Conservation (phyloP, 1,140 invertebrate species). For the Conopomorpha cramerella region DNA sequence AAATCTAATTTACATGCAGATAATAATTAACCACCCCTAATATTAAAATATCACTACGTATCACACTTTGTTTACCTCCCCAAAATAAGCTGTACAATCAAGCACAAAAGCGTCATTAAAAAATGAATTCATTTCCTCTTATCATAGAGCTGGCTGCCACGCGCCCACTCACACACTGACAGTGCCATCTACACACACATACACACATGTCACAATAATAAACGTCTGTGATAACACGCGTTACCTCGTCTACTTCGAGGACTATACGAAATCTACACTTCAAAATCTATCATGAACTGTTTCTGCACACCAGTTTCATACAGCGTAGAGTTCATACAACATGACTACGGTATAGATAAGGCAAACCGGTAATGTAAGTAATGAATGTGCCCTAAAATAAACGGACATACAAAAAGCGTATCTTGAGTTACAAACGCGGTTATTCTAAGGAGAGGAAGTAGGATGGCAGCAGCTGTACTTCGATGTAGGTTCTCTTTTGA, state of each 20-base stretch:
- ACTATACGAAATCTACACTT: too few relatives aligned
- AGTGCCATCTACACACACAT: slow-evolving; percentile 4
- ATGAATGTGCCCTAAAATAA: slow-evolving; percentile 51
- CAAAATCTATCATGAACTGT: too few relatives aligned
- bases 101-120: background rate
- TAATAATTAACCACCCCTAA: too few relatives aligned
- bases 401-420: slow-evolving; percentile 35
- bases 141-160: slow-evolving; percentile 1
- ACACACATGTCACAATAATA: background rate
- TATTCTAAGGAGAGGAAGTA: slow-evolving; percentile 53
- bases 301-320: too few relatives aligned
- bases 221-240: background rate
- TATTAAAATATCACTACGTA: too few relatives aligned
- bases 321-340: too few relatives aligned
- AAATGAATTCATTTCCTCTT: slow-evolving; percentile 1
- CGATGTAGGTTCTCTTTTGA: slow-evolving; percentile 35
- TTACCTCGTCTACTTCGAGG: too few relatives aligned
- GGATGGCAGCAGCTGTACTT: slow-evolving; percentile 50
- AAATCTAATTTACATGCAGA: too few relatives aligned
- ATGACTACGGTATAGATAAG: too few relatives aligned
- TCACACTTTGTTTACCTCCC: background rate
- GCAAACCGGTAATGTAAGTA: slow-evolving; percentile 52
- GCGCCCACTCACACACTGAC: background rate
- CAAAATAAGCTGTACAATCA: background rate
- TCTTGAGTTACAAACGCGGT: slow-evolving; percentile 52